Percentiles rank a stretch among this genome's conserved stretches.
phyloP scores from a whole-genome alignment of 2,113 vertebrate genomes.

The Craseonycteris thonglongyai region DNA sequence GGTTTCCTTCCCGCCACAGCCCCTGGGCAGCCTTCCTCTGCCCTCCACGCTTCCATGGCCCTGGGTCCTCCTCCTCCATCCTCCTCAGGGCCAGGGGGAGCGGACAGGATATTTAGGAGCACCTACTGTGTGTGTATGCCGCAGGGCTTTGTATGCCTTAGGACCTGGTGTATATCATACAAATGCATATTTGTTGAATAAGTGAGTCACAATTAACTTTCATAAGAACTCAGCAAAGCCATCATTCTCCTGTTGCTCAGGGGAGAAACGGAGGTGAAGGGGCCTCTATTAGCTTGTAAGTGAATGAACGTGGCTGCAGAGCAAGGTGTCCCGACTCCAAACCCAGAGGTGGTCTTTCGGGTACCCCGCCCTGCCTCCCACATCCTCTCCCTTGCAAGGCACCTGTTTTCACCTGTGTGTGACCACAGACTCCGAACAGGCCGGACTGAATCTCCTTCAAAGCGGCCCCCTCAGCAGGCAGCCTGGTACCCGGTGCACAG shows the following conservation, averaged over 20 bases:
- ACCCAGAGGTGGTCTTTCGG: background rate
- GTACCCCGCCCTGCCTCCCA: rapidly evolving
- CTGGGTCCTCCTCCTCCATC: background rate
- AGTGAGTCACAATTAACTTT: background rate
- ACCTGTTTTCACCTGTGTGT: no score
- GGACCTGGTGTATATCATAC: background rate
- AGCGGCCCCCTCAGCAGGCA: background rate
- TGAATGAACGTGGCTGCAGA: background rate
- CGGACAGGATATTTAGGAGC: background rate
- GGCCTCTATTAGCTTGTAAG: background rate
- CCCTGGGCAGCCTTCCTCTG: background rate
- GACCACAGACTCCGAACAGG: background rate
- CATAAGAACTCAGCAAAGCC: background rate
- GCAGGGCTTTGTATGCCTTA: no score
- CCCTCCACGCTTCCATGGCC: background rate
- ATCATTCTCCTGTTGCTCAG: background rate
- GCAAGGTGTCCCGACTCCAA: background rate
- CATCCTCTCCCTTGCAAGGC: rapidly evolving
- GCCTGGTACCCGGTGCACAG: rapidly evolving
- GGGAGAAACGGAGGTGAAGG: background rate
- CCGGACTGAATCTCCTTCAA: background rate
- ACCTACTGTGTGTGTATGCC: no score
- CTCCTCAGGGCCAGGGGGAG: background rate
- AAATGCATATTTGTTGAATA: background rate
- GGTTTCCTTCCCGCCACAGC: background rate